Evolutionary conservation across 2,113 vertebrate species (phyloP), one percentile per base, ranked within the genome.

Genomic region (Rhipidura dahli): DNA sequence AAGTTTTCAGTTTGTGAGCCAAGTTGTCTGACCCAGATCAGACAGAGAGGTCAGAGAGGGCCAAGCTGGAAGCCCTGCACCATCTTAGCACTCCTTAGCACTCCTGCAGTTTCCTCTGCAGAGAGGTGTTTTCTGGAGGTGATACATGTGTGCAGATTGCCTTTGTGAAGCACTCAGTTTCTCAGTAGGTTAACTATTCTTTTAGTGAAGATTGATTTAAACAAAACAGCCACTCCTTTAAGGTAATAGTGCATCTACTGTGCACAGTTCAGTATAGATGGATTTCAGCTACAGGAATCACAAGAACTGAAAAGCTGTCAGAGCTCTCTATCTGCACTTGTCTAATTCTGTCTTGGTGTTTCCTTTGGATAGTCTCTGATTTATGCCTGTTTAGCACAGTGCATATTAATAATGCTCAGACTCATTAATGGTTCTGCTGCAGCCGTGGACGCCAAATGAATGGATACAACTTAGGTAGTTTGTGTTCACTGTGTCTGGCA

Each of bases 381-480:
- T 94, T 88, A 20, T 91, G 57, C 78, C 92, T 93, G 65, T 94
- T 94, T 95, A 37, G 17, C 13, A 21, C 54, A 92, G 91, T 50
- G 65, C 95, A 87, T 92, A 68, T 97, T 63, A 87, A 94, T 83
- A 63, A 31, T 86, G 79, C 87, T 59, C 83, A 63, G 28, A 81
- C 69, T 73, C 39, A 31, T 66, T 82, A 23, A 23, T 54, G 59
- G 75, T 72, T 83, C 79, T 53, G 59, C 76, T 75, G 35, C 76
- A 90, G 76, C 77, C 56, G 6, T n/a, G 75, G 95, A 50, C 73
- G 31, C 71, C 47, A 50, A 82, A 93, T 65, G 68, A 89, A 83
- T 35, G 64, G 76, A 72, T 77, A 12, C 53, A 61, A 40, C 51
- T 83, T 39, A 72, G 70, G 64, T 39, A 77, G 42, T 71, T 94